Conservation (phyloP, 92 coral and sea anemone species). For the Epizoanthus scotinus region DNA sequence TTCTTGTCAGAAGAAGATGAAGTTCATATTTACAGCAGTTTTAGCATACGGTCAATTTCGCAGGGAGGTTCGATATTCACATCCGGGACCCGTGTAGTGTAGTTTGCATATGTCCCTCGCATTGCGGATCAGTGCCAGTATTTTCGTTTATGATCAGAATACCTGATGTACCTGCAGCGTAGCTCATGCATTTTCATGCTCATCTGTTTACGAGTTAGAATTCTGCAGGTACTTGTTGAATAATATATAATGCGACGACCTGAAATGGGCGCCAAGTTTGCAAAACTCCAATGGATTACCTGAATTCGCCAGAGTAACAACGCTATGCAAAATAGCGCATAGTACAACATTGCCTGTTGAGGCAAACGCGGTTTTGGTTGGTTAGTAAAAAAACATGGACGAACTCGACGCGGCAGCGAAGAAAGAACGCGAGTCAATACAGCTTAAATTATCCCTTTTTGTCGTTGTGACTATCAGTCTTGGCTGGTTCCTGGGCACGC, state of each 20-base stretch:
- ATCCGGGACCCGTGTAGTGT: too few relatives aligned
- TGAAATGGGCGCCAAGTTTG: constrained; percentile 16
- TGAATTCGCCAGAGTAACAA: constrained; percentile 5
- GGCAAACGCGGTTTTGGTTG: not conserved
- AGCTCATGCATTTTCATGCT: not conserved
- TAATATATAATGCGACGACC: constrained; percentile 15
- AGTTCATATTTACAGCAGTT: too few relatives aligned
- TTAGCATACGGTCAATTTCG: too few relatives aligned
- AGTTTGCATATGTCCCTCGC: too few relatives aligned
- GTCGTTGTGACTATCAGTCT: constrained; percentile 63
- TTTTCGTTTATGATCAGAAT: too few relatives aligned
- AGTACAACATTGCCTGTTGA: constrained; percentile 3
- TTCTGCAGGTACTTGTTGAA: constrained; percentile 39
- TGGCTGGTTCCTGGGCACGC: constrained; percentile 82
- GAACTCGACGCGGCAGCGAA: constrained; percentile 64
- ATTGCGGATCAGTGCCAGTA: too few relatives aligned
- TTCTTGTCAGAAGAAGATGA: too few relatives aligned
- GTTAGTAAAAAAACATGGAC: constrained; percentile 49
- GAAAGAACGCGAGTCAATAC: constrained; percentile 73
- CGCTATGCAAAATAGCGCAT: constrained; percentile 10
- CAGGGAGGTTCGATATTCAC: too few relatives aligned
- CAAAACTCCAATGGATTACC: constrained; percentile 1
- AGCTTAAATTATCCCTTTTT: constrained; percentile 73
- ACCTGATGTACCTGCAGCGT: too few relatives aligned
- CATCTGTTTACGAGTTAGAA: constrained; percentile 26